Conservation (phyloP, 1,140 invertebrate genomes). For the Tribolium castaneum region DNA sequence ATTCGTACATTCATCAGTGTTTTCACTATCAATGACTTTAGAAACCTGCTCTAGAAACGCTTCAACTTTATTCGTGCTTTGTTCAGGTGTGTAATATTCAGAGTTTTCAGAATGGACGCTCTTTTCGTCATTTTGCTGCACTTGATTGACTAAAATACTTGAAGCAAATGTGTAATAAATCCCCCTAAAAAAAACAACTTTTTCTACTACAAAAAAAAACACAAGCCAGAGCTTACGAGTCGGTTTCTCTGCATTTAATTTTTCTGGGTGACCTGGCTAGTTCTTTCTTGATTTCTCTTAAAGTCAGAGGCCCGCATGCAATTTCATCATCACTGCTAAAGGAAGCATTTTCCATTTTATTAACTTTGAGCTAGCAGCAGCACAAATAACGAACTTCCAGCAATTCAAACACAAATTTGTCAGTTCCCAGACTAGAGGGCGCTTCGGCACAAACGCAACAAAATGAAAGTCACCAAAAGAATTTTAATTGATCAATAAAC, state of each 20-base stretch:
- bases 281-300: conserved; percentile 33
- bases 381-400: not conserved
- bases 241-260: not conserved
- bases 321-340: conserved; percentile 37
- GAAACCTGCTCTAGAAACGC: not conserved
- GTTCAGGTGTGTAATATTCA: not conserved
- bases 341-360: conserved; percentile 25
- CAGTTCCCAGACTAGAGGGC: too few relatives aligned
- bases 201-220: not conserved
- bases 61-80: not conserved
- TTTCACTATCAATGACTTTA: not conserved
- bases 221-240: not conserved
- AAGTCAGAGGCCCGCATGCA: conserved; percentile 23
- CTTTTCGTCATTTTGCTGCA: not conserved
- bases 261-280: not conserved
- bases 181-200: not conserved
- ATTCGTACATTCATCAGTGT: not conserved
- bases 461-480: too few relatives aligned
- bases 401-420: too few relatives aligned
- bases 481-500: too few relatives aligned
- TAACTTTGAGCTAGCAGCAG: not conserved
- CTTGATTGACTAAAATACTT: not conserved
- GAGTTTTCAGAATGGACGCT: not conserved
- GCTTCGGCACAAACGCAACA: too few relatives aligned
- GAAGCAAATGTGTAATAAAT: not conserved